Percentiles rank a stretch among this genome's conserved stretches.
Evolutionary conservation across 2,888 invertebrate genomes (phyloP).

Genomic region (Ecdyonurus torrentis): DNA sequence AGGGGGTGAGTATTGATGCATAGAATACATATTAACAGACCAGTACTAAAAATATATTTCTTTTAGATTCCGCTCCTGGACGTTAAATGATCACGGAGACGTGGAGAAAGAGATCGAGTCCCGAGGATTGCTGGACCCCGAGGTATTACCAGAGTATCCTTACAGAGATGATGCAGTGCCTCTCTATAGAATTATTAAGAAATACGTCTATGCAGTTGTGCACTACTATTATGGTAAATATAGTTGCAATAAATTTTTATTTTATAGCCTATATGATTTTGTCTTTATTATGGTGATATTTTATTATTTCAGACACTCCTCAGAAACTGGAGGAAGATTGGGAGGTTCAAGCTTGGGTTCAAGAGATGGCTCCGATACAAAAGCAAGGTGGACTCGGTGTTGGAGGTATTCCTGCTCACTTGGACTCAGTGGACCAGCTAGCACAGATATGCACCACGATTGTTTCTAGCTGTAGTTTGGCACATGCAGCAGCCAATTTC

Average conservation of each 20-base stretch:
- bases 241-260: too few species aligned
- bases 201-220: slow-evolving; percentile 26
- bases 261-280: too few species aligned
- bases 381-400: slow-evolving; percentile 21
- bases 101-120: slow-evolving; percentile 25
- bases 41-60: too few species aligned
- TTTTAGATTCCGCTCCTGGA: slow-evolving; percentile 14
- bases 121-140: slow-evolving; percentile 22
- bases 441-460: slow-evolving; percentile 17
- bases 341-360: slow-evolving; percentile 22
- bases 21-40: not conserved
- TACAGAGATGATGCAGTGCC: slow-evolving; percentile 29
- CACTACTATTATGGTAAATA: slow-evolving; percentile 26
- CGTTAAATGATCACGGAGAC: slow-evolving; percentile 20
- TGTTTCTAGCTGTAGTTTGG: slow-evolving; percentile 19
- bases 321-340: slow-evolving; percentile 20
- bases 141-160: slow-evolving; percentile 26
- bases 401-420: slow-evolving; percentile 19
- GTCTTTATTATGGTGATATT: too few species aligned
- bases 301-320: slow-evolving; percentile 19
- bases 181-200: slow-evolving; percentile 25
- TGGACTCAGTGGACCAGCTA: slow-evolving; percentile 16
- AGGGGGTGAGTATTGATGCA: slow-evolving; percentile 24
- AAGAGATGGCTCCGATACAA: slow-evolving; percentile 21
- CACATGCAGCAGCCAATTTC: slow-evolving; percentile 21